These are phyloP conservation scores for Agrotis ipsilon DNA, from an alignment of 2,888 invertebrate species.

Conservation along the genomic window DNA sequence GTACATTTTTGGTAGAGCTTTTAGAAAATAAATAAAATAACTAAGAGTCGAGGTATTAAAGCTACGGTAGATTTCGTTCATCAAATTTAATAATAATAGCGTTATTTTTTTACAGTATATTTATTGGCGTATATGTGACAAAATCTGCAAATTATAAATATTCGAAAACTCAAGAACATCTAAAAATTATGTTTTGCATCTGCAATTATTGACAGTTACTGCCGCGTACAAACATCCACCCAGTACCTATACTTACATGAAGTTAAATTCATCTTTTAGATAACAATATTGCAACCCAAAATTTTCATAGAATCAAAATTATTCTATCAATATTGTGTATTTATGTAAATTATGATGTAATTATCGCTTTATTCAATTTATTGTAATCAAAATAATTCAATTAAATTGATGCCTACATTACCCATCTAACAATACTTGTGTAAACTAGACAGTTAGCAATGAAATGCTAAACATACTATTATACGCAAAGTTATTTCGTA, in stretches of 20 bases:
- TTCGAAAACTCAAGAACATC: background rate
- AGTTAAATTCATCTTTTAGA: background rate
- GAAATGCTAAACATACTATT: slow-evolving; percentile 28
- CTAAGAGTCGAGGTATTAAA: too few species aligned
- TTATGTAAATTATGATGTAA: background rate
- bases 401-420: slow-evolving; percentile 6
- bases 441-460: slow-evolving; percentile 22
- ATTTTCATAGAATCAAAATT: background rate
- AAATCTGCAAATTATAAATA: background rate
- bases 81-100: too few species aligned
- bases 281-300: background rate
- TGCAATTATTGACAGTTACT: background rate
- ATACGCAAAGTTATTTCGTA: slow-evolving; percentile 38
- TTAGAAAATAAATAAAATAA: background rate
- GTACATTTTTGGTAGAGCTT: background rate
- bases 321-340: background rate
- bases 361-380: background rate
- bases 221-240: background rate
- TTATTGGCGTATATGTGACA: background rate
- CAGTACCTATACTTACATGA: background rate
- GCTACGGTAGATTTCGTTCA: too few species aligned
- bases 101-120: too few species aligned
- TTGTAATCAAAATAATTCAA: background rate
- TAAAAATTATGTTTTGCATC: background rate
- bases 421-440: slow-evolving; percentile 1